Evolutionary conservation across 2,888 invertebrate genomes (phyloP).

Genomic region (Lamproptera curius): DNA sequence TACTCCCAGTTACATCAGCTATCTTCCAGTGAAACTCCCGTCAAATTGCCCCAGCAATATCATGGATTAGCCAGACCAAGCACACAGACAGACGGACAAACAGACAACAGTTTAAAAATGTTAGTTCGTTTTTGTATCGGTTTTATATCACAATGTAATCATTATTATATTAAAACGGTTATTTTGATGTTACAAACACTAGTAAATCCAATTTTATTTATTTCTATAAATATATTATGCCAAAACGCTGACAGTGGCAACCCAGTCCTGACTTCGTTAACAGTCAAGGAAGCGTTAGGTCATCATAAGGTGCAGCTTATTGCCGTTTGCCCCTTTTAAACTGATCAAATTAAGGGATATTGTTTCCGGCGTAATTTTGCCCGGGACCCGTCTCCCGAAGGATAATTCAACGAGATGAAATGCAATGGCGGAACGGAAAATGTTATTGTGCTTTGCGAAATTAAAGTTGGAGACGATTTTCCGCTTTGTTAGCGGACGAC

Average conservation of each 20-base stretch:
- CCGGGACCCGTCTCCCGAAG: conserved; percentile 28
- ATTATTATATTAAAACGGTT: too few relatives aligned
- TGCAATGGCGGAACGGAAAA: not conserved
- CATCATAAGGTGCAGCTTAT: conserved; percentile 47
- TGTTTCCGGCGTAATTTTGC: conserved; percentile 54
- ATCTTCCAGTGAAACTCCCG: too few relatives aligned
- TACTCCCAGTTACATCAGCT: too few relatives aligned
- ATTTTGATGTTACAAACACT: too few relatives aligned
- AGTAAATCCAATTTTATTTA: too few relatives aligned
- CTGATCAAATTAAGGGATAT: conserved; percentile 67
- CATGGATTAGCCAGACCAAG: too few relatives aligned
- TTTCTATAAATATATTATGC: not conserved
- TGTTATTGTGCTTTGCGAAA: conserved; percentile 4
- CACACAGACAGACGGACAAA: too few relatives aligned
- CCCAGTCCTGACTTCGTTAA: conserved; percentile 31
- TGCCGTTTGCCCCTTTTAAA: conserved; percentile 48
- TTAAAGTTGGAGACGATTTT: conserved; percentile 8
- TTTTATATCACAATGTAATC: too few relatives aligned
- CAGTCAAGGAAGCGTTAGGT: conserved; percentile 33
- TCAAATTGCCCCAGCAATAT: too few relatives aligned
- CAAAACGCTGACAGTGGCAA: conserved; percentile 22
- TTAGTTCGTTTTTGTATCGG: too few relatives aligned
- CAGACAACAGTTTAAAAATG: too few relatives aligned
- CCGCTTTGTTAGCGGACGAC: too few relatives aligned
- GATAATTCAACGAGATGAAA: conserved; percentile 22